Base-by-base conservation (phyloP, 2,888 invertebrate species). In the Sylvicola cinctus region DNA sequence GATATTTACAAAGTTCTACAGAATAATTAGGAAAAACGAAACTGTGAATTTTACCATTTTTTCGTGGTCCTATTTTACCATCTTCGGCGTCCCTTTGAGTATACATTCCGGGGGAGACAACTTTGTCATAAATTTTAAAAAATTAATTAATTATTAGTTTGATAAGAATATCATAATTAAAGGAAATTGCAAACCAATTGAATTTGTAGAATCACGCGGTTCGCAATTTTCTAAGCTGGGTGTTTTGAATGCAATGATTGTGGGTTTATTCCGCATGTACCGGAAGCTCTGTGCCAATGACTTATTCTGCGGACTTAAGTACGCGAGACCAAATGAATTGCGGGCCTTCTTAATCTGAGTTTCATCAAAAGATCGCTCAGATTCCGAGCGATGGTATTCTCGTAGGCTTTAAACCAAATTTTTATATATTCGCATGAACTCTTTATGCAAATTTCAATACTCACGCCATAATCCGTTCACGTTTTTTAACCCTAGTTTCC, bases 231-330 rank as follows among this genome's bases (percentile, higher is more conserved):
- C 80, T 36, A 75, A 54, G 52, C 75, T 77, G 2, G 85, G 85
- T 2, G 84, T 79, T 54, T 81, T 79, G 50, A 84, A 81, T 1
- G 83, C 80, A 32, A 87, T 81, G 41, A 87, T 81, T 0, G 83
- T 80, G 0, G 88, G 88, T 46, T 87, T 87, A 43, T 74, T 75
- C 30, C 87, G 59, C 83, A 87, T 83, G 50, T 85, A 87, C n/a
- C 84, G 67, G 57, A 85, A 85, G 50, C 81, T 80, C 48, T 83
- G 80, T 1, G 81, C 83, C 39, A 84, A 57, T 1, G 78, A 76
- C 44, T 72, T 74, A 49, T 80, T 77, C 49, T 78, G 81, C 1
- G 80, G 80, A 46, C 74, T 74, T 31, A 74, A 55, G 52, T 78
- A 75, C 2, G 74, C 74, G 42, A 70, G 48, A 2, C 73, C 73